A percentile compares a stretch with the other conserved stretches of the same genome.
phyloP scores from a whole-genome alignment of 1,140 invertebrate genomes.

The Drosophila sturtevanti region DNA sequence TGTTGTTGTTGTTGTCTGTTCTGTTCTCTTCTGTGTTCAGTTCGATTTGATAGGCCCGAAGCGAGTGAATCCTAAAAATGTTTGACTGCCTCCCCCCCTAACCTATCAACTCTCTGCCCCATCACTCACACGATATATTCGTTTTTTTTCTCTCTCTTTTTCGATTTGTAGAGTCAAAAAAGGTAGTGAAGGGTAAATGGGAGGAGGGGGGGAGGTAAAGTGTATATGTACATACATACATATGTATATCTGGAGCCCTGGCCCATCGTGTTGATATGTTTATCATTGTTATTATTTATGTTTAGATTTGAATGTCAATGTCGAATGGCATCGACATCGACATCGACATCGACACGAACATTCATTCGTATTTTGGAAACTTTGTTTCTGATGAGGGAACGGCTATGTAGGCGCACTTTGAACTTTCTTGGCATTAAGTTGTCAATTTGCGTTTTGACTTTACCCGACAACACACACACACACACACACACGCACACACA shows the following conservation, averaged over 20 bases:
- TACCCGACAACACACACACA: constrained; percentile 35
- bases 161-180: background rate
- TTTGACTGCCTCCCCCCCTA: constrained; percentile 17
- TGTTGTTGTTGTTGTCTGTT: constrained; percentile 19
- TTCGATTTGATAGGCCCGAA: constrained; percentile 35
- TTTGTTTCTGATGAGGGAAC: background rate
- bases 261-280: constrained; percentile 72
- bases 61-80: constrained; percentile 75
- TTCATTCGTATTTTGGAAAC: constrained; percentile 21
- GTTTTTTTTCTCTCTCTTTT: constrained; percentile 22
- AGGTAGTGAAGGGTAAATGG: no score
- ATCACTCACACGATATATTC: constrained; percentile 32
- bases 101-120: constrained; percentile 3
- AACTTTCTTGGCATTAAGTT: constrained; percentile 78
- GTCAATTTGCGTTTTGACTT: constrained; percentile 76
- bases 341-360: constrained; percentile 30
- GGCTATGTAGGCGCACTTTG: constrained; percentile 52
- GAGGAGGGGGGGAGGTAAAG: background rate
- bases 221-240: no score
- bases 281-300: constrained; percentile 81
- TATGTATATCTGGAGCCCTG: constrained; percentile 19
- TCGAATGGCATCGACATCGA: constrained; percentile 43
- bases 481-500: background rate
- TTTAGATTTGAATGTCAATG: constrained; percentile 80
- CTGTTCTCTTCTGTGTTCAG: constrained; percentile 42